phyloP scores from a whole-genome alignment of 2,113 vertebrate genomes.

The Pollachius pollachius region DNA sequence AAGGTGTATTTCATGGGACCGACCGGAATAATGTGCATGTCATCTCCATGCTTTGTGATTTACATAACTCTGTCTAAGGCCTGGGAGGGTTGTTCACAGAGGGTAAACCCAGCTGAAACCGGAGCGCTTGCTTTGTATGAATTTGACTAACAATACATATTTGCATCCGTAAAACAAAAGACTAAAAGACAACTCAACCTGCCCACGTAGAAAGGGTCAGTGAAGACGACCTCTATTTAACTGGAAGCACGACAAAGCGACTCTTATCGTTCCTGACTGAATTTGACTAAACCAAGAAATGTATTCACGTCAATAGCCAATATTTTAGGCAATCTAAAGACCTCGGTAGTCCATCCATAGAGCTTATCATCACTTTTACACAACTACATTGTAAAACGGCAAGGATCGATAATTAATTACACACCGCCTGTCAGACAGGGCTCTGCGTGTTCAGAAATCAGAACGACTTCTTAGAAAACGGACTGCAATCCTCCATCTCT shows the following conservation, averaged over 20 bases:
- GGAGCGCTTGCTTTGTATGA: slow-evolving; percentile 48
- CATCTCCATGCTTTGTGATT: slow-evolving; percentile 17
- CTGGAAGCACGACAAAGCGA: slow-evolving; percentile 23
- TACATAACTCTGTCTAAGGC: slow-evolving; percentile 15
- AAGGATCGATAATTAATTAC: not conserved
- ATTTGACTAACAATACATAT: slow-evolving; percentile 61
- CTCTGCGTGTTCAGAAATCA: not conserved
- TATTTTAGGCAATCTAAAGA: too few species aligned
- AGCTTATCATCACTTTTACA: not conserved
- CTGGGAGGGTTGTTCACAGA: slow-evolving; percentile 23
- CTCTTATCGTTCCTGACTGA: not conserved
- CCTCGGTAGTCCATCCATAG: too few species aligned
- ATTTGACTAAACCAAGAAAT: not conserved
- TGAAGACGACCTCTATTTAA: slow-evolving; percentile 7
- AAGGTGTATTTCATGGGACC: not conserved
- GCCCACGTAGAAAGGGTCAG: slow-evolving; percentile 31
- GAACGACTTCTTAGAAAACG: slow-evolving; percentile 8
- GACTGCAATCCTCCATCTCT: not conserved
- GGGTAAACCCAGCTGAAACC: slow-evolving; percentile 31
- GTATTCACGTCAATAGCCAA: too few species aligned
- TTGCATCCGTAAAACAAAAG: slow-evolving; percentile 48
- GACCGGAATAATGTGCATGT: slow-evolving; percentile 26
- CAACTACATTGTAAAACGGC: not conserved
- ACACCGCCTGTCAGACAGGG: slow-evolving; percentile 4
- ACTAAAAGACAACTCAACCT: slow-evolving; percentile 38